Evolutionary conservation across 2,797 vertebrate species (phyloP), one percentile per base, ranked within the genome.

Genomic region (Phoeniculus purpureus): DNA sequence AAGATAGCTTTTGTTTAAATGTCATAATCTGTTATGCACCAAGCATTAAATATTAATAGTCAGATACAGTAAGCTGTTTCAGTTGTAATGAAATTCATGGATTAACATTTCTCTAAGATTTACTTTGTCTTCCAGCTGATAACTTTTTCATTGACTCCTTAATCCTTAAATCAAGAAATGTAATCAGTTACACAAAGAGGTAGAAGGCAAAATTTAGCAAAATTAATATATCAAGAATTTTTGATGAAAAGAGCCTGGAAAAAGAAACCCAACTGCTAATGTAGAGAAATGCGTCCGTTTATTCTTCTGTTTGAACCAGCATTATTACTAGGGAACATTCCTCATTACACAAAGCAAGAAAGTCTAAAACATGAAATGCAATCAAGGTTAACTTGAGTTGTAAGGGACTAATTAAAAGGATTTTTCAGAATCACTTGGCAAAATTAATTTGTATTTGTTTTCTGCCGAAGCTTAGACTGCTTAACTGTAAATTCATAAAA

Each of bases 401-500:
- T 80, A 89, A 81, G 61, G 21, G 17, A 90, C 94, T 96, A 93
- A 96, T 96, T 92, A 92, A 89, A 84, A 88, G 65, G n/a, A 92
- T 75, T 47, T 47, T 84, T 95, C 76, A 85, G 65, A 84, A 94
- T 83, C 89, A 91, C 48, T 87, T 70, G 64, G 26, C 68, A 91
- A 96, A 95, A 93, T 91, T 79, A 95, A 92, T 94, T 95, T 56
- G 73, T 94, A 91, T 31, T 81, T 92, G 71, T 90, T 87, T 94
- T 87, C 52, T 48, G 79, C 91, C 72, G 78, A 91, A 94, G 75
- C 61, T 94, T 81, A 85, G 54, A 90, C 48, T 90, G 71, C 48
- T 87, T 78, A 95, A 84, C 34, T 85, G 65, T 81, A 93, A 96
- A 92, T 76, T 94, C 19, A 87, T 79, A 59, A 82, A 88, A 81